Evolutionary conservation across 2,113 vertebrate species (phyloP), one percentile per base, ranked within the genome.

Genomic region (Pandion haliaetus): DNA sequence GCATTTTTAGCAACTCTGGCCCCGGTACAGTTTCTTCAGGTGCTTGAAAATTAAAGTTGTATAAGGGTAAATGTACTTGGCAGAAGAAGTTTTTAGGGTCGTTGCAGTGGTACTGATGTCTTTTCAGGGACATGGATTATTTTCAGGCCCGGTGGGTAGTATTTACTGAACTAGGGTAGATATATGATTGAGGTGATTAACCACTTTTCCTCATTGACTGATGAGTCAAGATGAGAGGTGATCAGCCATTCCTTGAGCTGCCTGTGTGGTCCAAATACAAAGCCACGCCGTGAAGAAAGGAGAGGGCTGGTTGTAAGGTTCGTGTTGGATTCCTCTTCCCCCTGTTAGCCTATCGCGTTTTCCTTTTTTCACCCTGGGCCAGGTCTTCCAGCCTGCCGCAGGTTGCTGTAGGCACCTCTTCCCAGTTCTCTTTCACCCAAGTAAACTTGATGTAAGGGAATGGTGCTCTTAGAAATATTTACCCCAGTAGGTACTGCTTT

Each of bases 261-360:
- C 63, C 50, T 58, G 1, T 11, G 3, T 71, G 38, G 8, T 85
- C 62, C 2, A 2, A 52, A 52, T 80, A 31, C 17, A 44, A 90
- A 94, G 23, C 26, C 36, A 19, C 4, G 26, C 34, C 61, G 16
- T 9, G 19, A 74, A 58, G 59, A 88, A 77, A 54, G 50, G 8
- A 69, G 42, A 72, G 52, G 29, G 44, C 45, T 50, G 19, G 4
- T 71, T 82, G 34, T 55, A 54, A 80, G 26, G 23, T 47, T 83
- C 45, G 70, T 32, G 36, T 76, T 65, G 62, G 62, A 18, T 79
- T 71, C 12, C n/a, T 58, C 59, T 74, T 89, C 9, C 23, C 31
- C 5, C 17, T 20, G 18, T 82, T 61, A 25, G 26, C 34, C 36
- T 78, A 0, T 67, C 1, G 1, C 0, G 1, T 76, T 91, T 69